Conservation (phyloP, 1,140 invertebrate species). For the Mactra quadrangularis region DNA sequence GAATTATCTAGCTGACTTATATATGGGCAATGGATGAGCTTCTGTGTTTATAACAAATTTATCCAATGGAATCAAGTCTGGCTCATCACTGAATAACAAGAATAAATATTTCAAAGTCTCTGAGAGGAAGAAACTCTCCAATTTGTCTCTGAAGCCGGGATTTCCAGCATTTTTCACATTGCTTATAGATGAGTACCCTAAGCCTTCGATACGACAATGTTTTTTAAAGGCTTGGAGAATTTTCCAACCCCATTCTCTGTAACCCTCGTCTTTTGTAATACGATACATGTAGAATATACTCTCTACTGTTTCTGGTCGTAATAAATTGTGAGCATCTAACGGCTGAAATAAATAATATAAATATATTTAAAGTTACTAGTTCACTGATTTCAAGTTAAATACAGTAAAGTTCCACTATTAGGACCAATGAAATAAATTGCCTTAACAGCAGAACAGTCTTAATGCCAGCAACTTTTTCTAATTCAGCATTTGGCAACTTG, state of each 20-base stretch:
- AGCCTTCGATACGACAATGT: slow-evolving; percentile 93
- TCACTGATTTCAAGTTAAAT: too few relatives aligned
- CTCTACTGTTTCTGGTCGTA: slow-evolving; percentile 98
- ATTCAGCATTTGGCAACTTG: too few relatives aligned
- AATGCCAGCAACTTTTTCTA: too few relatives aligned
- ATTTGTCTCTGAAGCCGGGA: slow-evolving; percentile 87
- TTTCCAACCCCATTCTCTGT: slow-evolving; percentile 98
- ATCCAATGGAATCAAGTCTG: slow-evolving; percentile 93
- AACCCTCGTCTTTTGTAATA: slow-evolving; percentile 97
- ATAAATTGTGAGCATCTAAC: slow-evolving; percentile 97
- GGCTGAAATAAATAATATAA: slow-evolving; percentile 86
- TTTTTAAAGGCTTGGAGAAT: slow-evolving; percentile 94
- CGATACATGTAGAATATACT: slow-evolving; percentile 98
- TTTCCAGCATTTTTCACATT: slow-evolving; percentile 92
- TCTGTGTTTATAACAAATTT: slow-evolving; percentile 99
- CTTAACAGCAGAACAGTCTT: too few relatives aligned
- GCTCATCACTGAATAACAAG: slow-evolving; percentile 97
- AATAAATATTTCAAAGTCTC: slow-evolving; percentile 99
- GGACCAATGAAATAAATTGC: too few relatives aligned
- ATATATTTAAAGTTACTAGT: too few relatives aligned
- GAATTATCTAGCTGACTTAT: slow-evolving; percentile 44
- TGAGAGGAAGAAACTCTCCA: slow-evolving; percentile 97
- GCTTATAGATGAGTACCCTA: slow-evolving; percentile 96
- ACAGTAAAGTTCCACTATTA: too few relatives aligned
- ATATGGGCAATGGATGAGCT: slow-evolving; percentile 97